A percentile compares a stretch with the other conserved stretches of the same genome.
phyloP scores from a whole-genome alignment of 2,797 vertebrate genomes.

The Halcyon smyrnensis region DNA sequence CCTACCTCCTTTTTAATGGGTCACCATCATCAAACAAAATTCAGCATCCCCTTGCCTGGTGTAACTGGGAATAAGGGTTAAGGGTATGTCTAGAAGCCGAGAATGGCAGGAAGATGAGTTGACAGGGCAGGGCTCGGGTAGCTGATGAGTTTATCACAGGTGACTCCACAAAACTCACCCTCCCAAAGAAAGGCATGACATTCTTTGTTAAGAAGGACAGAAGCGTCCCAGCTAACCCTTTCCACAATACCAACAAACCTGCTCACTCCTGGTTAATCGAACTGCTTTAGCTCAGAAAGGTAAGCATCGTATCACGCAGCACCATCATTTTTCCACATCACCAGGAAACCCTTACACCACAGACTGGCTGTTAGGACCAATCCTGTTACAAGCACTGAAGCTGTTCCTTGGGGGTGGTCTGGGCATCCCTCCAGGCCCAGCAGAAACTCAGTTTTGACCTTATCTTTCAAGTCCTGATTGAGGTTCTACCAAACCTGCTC shows the following conservation, averaged over 20 bases:
- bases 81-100: rapidly evolving
- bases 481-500: neutral
- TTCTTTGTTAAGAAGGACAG: neutral
- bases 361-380: rapidly evolving
- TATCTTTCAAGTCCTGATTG: rapidly evolving
- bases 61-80: neutral
- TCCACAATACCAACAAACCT: rapidly evolving
- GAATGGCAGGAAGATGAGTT: neutral
- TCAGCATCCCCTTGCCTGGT: neutral
- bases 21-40: rapidly evolving
- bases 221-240: neutral
- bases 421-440: too few relatives aligned
- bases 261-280: neutral
- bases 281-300: neutral
- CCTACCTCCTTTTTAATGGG: neutral
- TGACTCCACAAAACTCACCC: neutral
- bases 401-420: neutral
- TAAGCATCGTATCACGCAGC: neutral
- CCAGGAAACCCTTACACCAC: neutral
- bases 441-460: neutral
- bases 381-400: neutral
- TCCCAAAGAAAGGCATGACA: neutral
- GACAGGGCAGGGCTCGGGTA: neutral
- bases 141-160: neutral
- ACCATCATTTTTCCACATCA: neutral